Percentiles rank a stretch among this genome's conserved stretches.
Conservation (phyloP, 2,797 vertebrate species). For the Peromyscus eremicus region DNA sequence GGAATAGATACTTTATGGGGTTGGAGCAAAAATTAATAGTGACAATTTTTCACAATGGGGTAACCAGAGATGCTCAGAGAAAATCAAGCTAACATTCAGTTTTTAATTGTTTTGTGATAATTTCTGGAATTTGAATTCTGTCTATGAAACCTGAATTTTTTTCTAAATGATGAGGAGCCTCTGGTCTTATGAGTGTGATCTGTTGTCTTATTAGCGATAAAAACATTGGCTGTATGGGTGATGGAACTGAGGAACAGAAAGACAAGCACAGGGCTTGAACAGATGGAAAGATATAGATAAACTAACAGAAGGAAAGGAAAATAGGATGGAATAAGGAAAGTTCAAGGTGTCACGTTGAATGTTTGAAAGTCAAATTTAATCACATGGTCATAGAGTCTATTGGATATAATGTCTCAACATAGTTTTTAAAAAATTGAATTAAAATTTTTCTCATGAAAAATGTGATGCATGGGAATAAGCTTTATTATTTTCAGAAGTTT, state of each 20-base stretch:
- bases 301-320: neutral
- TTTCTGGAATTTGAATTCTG: neutral
- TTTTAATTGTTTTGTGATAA: neutral
- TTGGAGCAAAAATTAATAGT: neutral
- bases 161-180: neutral
- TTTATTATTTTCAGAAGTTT: neutral
- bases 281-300: neutral
- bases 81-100: neutral
- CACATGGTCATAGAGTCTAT: neutral
- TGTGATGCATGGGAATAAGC: neutral
- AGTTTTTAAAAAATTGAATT: neutral
- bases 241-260: neutral
- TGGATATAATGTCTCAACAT: no score
- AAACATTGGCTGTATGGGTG: neutral
- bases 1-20: neutral
- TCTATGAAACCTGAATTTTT: neutral
- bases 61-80: neutral
- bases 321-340: neutral
- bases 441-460: neutral
- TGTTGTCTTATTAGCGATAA: neutral
- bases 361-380: neutral
- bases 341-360: neutral
- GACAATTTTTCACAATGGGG: neutral
- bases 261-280: neutral
- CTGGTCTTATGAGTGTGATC: neutral